These are phyloP conservation scores for Thamnaconus septentrionalis DNA, from an alignment of 2,113 vertebrate genomes.

Conservation along the genomic window DNA sequence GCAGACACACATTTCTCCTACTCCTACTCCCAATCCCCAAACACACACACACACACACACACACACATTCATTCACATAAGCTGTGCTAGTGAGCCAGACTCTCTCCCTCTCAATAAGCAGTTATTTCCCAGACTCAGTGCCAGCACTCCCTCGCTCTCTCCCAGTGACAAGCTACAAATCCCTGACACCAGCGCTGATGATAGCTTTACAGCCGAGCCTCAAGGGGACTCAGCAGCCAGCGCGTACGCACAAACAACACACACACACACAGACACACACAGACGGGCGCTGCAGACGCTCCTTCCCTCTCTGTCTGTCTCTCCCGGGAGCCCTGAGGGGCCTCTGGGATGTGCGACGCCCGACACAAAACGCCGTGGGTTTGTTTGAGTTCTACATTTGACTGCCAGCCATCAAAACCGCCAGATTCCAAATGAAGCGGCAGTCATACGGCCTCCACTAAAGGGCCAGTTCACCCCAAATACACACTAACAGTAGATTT, in stretches of 20 bases:
- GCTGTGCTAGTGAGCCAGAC: constrained; percentile 34
- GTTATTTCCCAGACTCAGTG: constrained; percentile 73
- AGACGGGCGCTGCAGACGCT: not conserved
- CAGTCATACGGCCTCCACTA: constrained; percentile 46
- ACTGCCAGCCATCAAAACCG: constrained; percentile 57
- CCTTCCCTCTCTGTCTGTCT: constrained; percentile 25
- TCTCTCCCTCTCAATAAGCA: constrained; percentile 63
- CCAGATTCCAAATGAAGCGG: constrained; percentile 47
- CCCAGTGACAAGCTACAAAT: constrained; percentile 80
- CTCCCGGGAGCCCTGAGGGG: constrained; percentile 57
- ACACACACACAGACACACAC: constrained; percentile 12
- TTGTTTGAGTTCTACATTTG: constrained; percentile 63
- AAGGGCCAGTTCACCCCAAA: constrained; percentile 33
- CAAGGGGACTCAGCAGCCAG: constrained; percentile 67
- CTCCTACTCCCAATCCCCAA: constrained; percentile 41
- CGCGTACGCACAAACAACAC: constrained; percentile 66
- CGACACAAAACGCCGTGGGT: constrained; percentile 57
- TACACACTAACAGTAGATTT: not conserved
- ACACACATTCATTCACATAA: constrained; percentile 41
- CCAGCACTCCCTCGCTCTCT: constrained; percentile 59
- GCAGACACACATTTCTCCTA: constrained; percentile 51
- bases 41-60: constrained; percentile 2
- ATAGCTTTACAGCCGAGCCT: constrained; percentile 77
- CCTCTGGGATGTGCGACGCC: constrained; percentile 57
- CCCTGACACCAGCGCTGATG: constrained; percentile 78